These are phyloP conservation scores for Saimiri boliviensis DNA, from an alignment of 2,113 vertebrate genomes.

Conservation along the genomic window DNA sequence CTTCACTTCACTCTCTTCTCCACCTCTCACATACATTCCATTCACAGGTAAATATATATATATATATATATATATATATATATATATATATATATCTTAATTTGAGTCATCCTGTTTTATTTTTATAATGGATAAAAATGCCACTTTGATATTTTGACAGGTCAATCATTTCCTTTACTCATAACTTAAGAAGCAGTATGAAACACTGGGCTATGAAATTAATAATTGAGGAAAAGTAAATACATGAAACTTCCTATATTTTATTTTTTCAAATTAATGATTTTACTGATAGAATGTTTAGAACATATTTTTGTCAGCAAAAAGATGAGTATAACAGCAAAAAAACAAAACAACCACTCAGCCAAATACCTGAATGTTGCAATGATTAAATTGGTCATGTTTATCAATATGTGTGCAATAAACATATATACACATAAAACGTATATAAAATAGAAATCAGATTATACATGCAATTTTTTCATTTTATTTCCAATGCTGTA, in stretches of 20 bases:
- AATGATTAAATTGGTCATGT: not conserved
- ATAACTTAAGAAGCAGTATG: not conserved
- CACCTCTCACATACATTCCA: too few relatives aligned
- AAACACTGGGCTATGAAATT: not conserved
- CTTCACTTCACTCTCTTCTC: too few relatives aligned
- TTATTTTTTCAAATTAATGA: not conserved
- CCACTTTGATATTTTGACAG: conserved; percentile 21
- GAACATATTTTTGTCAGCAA: not conserved
- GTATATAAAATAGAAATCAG: not conserved
- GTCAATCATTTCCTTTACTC: not conserved
- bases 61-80: too few relatives aligned
- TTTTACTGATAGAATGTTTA: not conserved
- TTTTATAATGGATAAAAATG: conserved; percentile 21
- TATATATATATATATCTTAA: too few relatives aligned
- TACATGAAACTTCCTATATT: not conserved
- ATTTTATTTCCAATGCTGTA: not conserved
- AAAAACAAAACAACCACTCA: not conserved
- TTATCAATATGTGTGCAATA: not conserved
- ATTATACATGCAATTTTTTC: not conserved
- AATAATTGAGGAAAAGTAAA: not conserved
- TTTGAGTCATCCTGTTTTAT: not conserved
- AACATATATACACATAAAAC: not conserved
- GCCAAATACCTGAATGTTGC: not conserved
- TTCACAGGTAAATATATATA: too few relatives aligned
- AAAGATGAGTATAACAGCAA: not conserved